Evolutionary conservation across 2,113 vertebrate species (phyloP).

Genomic region (Phrynosoma blainvillii): DNA sequence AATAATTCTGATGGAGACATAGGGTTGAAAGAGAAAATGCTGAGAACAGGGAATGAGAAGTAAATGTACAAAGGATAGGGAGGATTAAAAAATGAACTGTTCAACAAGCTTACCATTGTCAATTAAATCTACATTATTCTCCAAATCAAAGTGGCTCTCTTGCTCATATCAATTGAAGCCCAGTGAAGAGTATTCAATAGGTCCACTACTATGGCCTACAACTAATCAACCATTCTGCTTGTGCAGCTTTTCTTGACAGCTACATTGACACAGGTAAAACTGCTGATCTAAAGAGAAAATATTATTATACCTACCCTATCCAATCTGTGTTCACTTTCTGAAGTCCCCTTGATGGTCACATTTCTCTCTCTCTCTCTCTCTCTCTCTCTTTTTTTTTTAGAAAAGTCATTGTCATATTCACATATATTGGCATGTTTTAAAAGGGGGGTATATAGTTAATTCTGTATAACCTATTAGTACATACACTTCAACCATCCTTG

Average conservation of each 20-base stretch:
- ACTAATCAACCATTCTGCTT: slow-evolving; percentile 12
- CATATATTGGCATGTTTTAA: accelerated
- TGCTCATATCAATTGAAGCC: slow-evolving; percentile 11
- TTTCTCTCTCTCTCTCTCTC: no score
- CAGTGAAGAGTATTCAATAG: slow-evolving; percentile 27
- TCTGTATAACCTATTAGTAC: not conserved
- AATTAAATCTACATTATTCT: slow-evolving; percentile 44
- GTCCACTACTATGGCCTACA: not conserved
- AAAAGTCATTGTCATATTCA: not conserved
- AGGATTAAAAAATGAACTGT: slow-evolving; percentile 23
- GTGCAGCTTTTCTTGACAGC: not conserved
- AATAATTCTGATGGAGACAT: not conserved
- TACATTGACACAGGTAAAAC: slow-evolving; percentile 12
- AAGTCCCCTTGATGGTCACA: not conserved
- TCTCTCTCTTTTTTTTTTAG: slow-evolving; percentile 15
- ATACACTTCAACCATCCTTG: no score
- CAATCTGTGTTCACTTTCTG: not conserved
- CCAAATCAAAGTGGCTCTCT: slow-evolving; percentile 32
- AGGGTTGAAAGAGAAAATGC: not conserved
- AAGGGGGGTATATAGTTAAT: slow-evolving; percentile 1
- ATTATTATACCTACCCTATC: slow-evolving; percentile 26
- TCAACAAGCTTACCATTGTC: not conserved
- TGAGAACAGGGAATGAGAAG: not conserved
- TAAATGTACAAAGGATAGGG: not conserved
- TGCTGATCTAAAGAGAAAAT: not conserved